These are phyloP conservation scores for Heliconius congener DNA, from an alignment of 1,140 invertebrate genomes.

Conservation along the genomic window DNA sequence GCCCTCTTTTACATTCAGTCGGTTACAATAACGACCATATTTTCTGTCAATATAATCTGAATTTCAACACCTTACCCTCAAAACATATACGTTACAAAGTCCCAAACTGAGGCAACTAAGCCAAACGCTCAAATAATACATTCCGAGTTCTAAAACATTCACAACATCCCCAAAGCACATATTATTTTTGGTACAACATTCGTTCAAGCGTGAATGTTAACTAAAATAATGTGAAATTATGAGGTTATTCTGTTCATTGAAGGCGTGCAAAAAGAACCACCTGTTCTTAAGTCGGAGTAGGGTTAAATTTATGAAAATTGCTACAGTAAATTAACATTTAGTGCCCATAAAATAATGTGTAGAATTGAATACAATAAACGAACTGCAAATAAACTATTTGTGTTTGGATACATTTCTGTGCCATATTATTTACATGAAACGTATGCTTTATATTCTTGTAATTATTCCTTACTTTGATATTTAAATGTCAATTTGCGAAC, in stretches of 20 bases:
- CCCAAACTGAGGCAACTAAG: not conserved
- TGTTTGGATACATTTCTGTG: not conserved
- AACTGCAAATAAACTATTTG: not conserved
- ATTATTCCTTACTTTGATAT: not conserved
- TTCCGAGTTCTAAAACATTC: not conserved
- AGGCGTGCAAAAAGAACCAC: slow-evolving; percentile 33
- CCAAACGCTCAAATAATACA: not conserved
- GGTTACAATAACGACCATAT: too few species aligned
- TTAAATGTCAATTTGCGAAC: not conserved
- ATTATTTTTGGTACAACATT: slow-evolving; percentile 15
- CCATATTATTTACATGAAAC: not conserved
- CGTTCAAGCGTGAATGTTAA: slow-evolving; percentile 3
- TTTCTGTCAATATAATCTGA: too few species aligned
- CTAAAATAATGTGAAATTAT: slow-evolving; percentile 34
- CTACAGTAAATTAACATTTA: not conserved
- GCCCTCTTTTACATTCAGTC: too few species aligned
- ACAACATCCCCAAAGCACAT: not conserved
- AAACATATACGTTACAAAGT: not conserved
- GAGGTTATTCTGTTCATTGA: slow-evolving; percentile 31
- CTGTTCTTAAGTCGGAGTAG: slow-evolving; percentile 19
- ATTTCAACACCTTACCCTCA: not conserved
- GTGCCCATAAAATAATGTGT: slow-evolving; percentile 1
- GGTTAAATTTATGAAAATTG: not conserved
- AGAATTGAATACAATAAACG: not conserved
- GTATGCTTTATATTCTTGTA: not conserved